phyloP scores from a whole-genome alignment of 2,797 vertebrate species.

The Neosilurus hyrtlii region DNA sequence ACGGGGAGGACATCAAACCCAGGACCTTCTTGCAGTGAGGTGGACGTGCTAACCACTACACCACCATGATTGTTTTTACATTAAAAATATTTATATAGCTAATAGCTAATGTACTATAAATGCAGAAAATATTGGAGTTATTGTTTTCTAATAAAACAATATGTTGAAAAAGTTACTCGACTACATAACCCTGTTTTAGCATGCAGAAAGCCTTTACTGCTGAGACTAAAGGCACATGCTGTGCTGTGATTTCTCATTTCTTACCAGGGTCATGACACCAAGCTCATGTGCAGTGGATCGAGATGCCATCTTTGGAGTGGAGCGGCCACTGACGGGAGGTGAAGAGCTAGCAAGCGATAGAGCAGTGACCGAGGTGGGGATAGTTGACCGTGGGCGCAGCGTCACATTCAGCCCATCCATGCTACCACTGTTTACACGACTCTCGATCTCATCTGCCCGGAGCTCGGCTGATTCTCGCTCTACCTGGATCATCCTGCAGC shows the following conservation, averaged over 20 bases:
- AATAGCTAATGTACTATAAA: not conserved
- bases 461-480: conserved; percentile 93
- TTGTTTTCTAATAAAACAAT: not conserved
- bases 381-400: conserved; percentile 82
- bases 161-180: not conserved
- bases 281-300: conserved; percentile 88
- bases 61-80: not conserved
- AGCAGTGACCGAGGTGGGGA: conserved; percentile 91
- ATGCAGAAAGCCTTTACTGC: not conserved
- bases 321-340: conserved; percentile 85
- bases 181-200: not conserved
- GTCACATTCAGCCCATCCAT: conserved; percentile 93
- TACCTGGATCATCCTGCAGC: conserved; percentile 92
- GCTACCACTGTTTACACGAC: conserved; percentile 90
- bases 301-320: conserved; percentile 85
- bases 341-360: conserved; percentile 90
- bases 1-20: too few species aligned
- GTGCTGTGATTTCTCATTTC: conserved; percentile 45
- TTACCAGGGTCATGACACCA: conserved; percentile 95
- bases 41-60: too few species aligned
- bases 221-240: not conserved
- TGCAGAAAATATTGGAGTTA: not conserved
- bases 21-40: too few species aligned
- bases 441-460: conserved; percentile 90
- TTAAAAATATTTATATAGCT: not conserved